phyloP scores from a whole-genome alignment of 2,797 vertebrate genomes.

The Cuculus canorus region DNA sequence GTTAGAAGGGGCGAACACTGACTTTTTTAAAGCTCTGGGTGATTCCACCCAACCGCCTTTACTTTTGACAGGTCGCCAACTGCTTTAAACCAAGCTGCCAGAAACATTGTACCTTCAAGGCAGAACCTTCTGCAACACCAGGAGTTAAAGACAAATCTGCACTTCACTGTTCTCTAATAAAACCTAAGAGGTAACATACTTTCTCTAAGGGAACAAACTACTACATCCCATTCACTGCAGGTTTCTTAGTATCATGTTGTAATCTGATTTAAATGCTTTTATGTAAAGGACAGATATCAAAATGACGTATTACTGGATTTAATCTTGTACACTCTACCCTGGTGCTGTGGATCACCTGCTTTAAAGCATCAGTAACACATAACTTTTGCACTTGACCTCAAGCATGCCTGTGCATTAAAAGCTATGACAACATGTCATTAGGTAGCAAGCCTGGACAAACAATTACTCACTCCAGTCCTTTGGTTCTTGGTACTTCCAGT shows the following conservation, averaged over 20 bases:
- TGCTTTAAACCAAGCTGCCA: not conserved
- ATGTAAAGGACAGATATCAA: not conserved
- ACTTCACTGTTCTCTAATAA: not conserved
- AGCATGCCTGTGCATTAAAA: not conserved
- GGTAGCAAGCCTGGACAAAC: not conserved
- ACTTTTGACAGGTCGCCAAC: not conserved
- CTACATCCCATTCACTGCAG: not conserved
- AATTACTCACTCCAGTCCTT: slow-evolving; percentile 88
- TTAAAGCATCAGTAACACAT: slow-evolving; percentile 34
- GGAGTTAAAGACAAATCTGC: not conserved
- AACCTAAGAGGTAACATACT: not conserved
- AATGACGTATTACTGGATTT: slow-evolving; percentile 3
- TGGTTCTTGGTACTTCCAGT: slow-evolving; percentile 88
- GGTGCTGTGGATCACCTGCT: not conserved
- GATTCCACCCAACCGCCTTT: not conserved
- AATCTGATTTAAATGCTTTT: not conserved
- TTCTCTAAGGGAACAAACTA: not conserved
- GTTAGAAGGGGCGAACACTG: not conserved
- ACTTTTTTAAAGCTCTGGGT: not conserved
- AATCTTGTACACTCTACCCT: not conserved
- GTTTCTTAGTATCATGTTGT: not conserved
- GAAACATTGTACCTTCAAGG: not conserved
- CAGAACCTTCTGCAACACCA: not conserved
- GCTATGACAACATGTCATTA: not conserved
- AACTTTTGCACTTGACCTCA: not conserved